Base-by-base conservation (phyloP, 2,888 invertebrate genomes). In the Leptopilina drosophilae region DNA sequence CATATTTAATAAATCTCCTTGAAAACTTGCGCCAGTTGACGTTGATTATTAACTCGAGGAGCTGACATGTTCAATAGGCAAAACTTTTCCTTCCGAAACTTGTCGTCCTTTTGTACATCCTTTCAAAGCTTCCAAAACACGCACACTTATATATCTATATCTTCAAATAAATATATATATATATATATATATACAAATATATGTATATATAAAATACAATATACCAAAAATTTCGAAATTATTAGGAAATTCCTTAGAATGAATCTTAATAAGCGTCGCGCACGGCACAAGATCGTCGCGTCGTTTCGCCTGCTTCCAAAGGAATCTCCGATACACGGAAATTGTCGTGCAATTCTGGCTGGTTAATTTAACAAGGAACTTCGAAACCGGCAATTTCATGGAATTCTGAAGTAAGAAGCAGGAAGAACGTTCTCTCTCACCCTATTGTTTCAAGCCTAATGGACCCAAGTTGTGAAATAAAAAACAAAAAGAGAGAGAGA, bases 381-480 rank as follows among this genome's bases (percentile, higher is more conserved):
- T 73, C 5, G 73, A 73, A 73, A 73, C 73, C 40, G 56, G 73
- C 73, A 73, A 56, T 73, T 73, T 73, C 73, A n/a, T 73, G 73
- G 73, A 73, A 73, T 73, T 73, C 56, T 40, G n/a, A 14, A 56
- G 56, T 56, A 73, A 73, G 53, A 73, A 56, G 73, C 73, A 56
- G 73, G 73, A 73, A 73, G 73, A 69, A 15, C 56, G 33, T 53
- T 73, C 56, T n/a, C 73, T 33, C 33, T 33, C 33, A 33, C 56
- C 33, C 73, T 73, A 73, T 73, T 73, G 73, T 73, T 73, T 56
- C 53, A 73, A 73, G 73, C 33, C 73, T 73, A 73, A 73, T 73
- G 56, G 73, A 73, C 33, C 33, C 73, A 56, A 73, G 77, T 77
- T 77, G 77, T 77, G 83, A 84, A 83, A 20, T 42, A 15, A 49